Evolutionary conservation across 2,113 vertebrate genomes (phyloP).

Genomic region (Oryzias melastigma): DNA sequence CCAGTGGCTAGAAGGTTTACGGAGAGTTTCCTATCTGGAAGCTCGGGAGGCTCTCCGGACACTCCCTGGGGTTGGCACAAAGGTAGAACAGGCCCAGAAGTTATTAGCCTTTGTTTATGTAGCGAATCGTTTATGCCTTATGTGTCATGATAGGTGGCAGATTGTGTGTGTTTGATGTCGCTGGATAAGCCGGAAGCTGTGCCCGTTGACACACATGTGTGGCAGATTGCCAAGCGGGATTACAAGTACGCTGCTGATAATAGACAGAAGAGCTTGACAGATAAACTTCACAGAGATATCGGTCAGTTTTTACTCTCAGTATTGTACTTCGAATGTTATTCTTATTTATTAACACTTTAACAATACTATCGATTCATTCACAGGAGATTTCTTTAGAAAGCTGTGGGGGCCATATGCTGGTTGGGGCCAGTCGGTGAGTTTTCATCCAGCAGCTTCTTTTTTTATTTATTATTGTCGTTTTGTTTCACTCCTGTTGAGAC

Average conservation of each 20-base stretch:
- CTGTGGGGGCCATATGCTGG: conserved; percentile 91
- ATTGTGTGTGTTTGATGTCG: conserved; percentile 93
- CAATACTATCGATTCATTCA: conserved; percentile 19
- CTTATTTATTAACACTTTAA: neutral
- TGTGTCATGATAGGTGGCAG: conserved; percentile 83
- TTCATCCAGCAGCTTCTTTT: neutral
- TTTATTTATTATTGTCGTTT: neutral
- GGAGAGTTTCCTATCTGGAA: conserved; percentile 74
- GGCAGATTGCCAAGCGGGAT: conserved; percentile 89
- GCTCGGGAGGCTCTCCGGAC: conserved; percentile 82
- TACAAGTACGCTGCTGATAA: conserved; percentile 72
- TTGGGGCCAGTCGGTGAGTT: conserved; percentile 94
- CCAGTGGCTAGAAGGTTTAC: conserved; percentile 83
- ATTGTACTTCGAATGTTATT: neutral
- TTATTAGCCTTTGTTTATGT: neutral
- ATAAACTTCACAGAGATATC: conserved; percentile 83
- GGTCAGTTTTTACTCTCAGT: conserved; percentile 73
- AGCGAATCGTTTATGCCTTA: neutral
- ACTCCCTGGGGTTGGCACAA: conserved; percentile 89
- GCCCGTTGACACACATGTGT: conserved; percentile 91
- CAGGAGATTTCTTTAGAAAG: conserved; percentile 89
- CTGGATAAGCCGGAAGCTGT: conserved; percentile 91
- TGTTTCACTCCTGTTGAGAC: neutral
- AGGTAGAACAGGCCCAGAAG: conserved; percentile 73
- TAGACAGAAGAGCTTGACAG: conserved; percentile 78